A percentile compares a stretch with the other conserved stretches of the same genome.
Evolutionary conservation across 1,140 invertebrate genomes (phyloP).

Genomic region (Phortica variegata): DNA sequence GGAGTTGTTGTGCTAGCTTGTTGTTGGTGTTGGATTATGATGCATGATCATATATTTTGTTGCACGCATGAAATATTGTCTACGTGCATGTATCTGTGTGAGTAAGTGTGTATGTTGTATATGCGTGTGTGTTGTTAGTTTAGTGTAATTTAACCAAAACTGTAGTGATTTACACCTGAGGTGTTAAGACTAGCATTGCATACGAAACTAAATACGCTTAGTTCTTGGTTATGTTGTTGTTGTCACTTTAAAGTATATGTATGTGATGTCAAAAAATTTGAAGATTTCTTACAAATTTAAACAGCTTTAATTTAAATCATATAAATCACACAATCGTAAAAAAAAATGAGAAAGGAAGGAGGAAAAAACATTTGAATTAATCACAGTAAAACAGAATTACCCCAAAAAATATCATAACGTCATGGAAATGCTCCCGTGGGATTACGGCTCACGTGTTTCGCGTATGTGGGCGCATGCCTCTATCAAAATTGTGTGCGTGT

Average conservation of each 20-base stretch:
- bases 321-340: too few species aligned
- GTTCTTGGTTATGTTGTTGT: too few species aligned
- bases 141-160: conserved; percentile 35
- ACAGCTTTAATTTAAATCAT: too few species aligned
- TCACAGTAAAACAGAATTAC: conserved; percentile 52
- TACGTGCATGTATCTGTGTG: conserved; percentile 4
- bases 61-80: conserved; percentile 40
- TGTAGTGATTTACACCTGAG: conserved; percentile 46
- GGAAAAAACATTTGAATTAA: conserved; percentile 42
- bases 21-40: conserved; percentile 44
- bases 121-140: too few species aligned
- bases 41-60: conserved; percentile 46
- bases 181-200: conserved; percentile 11
- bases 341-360: conserved; percentile 3
- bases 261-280: too few species aligned
- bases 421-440: conserved; percentile 38
- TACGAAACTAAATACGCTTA: too few species aligned
- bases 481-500: neutral
- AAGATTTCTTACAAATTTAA: too few species aligned
- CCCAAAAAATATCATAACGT: conserved; percentile 52
- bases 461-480: conserved; percentile 5
- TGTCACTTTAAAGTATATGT: too few species aligned
- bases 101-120: conserved; percentile 10
- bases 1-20: conserved; percentile 21
- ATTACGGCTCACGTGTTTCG: neutral